Evolutionary conservation across 2,113 vertebrate species (phyloP).

Genomic region (Neomonachus schauinslandi): DNA sequence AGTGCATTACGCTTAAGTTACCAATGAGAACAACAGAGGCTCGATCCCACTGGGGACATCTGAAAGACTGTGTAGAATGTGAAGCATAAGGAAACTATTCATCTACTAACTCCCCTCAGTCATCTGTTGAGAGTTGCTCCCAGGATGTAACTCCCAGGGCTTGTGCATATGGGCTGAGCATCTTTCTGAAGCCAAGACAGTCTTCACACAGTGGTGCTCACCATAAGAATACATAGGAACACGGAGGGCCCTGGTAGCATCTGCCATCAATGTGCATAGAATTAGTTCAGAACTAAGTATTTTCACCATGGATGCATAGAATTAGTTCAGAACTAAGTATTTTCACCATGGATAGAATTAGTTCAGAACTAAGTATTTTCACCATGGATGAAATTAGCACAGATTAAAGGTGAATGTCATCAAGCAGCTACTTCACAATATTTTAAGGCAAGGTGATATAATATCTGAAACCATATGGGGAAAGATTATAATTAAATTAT

Average conservation of each 20-base stretch:
- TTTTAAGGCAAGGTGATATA: neutral
- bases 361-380: neutral
- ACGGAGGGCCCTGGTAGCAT: neutral
- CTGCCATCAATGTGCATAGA: neutral
- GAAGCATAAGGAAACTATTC: neutral
- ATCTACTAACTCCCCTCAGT: neutral
- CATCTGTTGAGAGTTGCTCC: neutral
- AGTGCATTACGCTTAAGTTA: neutral
- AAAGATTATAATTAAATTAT: neutral
- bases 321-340: neutral
- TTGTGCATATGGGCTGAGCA: too few species aligned
- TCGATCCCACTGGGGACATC: accelerated
- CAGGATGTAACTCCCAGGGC: neutral
- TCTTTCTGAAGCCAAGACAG: neutral
- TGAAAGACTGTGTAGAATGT: neutral
- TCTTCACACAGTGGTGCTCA: neutral
- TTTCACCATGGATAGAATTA: neutral
- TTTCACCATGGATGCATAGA: neutral
- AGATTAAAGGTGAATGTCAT: neutral
- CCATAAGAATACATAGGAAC: neutral
- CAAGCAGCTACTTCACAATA: neutral
- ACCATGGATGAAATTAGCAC: neutral
- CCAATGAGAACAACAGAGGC: neutral
- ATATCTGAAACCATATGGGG: neutral
- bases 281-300: neutral